phyloP scores from a whole-genome alignment of 2,113 vertebrate species.

The Acanthisitta chloris region DNA sequence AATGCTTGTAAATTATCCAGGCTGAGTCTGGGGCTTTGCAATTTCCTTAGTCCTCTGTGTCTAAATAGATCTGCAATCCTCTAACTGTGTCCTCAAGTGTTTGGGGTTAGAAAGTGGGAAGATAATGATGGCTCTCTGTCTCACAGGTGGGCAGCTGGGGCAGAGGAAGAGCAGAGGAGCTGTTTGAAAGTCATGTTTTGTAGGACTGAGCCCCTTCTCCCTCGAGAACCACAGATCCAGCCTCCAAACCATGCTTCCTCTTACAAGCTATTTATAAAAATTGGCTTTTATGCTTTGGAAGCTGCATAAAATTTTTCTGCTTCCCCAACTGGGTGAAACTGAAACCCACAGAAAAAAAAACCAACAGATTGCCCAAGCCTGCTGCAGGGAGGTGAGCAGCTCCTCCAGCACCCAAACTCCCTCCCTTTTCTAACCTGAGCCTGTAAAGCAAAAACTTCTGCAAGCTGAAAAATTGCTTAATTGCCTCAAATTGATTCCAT shows the following conservation, averaged over 20 bases:
- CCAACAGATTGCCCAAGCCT: neutral
- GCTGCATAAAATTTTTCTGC: neutral
- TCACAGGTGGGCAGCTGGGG: neutral
- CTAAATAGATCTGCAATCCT: neutral
- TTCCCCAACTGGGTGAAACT: neutral
- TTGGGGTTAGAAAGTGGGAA: neutral
- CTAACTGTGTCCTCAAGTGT: neutral
- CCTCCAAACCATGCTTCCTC: neutral
- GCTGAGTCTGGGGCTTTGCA: neutral
- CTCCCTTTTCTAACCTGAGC: neutral
- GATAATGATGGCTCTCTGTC: neutral
- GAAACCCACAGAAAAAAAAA: neutral
- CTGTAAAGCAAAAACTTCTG: slow-evolving; percentile 43
- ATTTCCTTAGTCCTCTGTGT: neutral
- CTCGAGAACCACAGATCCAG: neutral
- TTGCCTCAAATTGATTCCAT: slow-evolving; percentile 60
- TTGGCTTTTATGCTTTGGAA: neutral
- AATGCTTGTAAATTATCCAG: neutral
- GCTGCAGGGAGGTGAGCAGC: neutral
- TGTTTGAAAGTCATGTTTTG: neutral
- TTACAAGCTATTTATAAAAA: neutral
- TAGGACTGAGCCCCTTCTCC: neutral
- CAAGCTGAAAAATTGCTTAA: slow-evolving; percentile 49
- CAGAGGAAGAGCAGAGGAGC: neutral
- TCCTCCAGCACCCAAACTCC: neutral